Evolutionary conservation across 2,888 invertebrate genomes (phyloP), one percentile per base, ranked within the genome.

Genomic region (Hololepta plana): DNA sequence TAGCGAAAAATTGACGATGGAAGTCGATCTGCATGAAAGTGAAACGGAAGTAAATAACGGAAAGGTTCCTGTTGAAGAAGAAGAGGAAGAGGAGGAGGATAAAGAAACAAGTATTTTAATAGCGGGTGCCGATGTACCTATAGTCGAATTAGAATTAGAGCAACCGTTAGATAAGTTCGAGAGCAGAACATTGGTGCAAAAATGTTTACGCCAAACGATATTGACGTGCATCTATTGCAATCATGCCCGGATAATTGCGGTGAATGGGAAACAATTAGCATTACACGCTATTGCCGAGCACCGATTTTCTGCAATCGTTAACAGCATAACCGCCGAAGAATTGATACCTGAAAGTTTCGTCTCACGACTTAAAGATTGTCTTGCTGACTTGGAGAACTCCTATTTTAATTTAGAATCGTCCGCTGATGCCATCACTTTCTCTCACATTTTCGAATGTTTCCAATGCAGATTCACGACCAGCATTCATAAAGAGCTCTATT

Each of bases 191-290:
- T 59, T 84, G 32, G 46, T 84, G 15, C 75, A 75, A 45, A 71
- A 72, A 35, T 82, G 81, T 51, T 55, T 84, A 26, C 59, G 64
- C 35, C 64, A 69, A 8, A 75, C 80, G 1, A 66, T 71, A 42
- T 57, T 66, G 4, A 60, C 61, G 32, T 87, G 87, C 48, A 67
- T 82, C 29, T 87, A 81, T 49, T 87, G 85, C 45, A 81, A 84
- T 46, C 82, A 85, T 57, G 82, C 80, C 1, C 63, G 80, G 11
- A 75, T 77, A 41, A 81, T 87, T 38, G 77, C 81, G 7, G 81
- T 85, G 0, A 80, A 84, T 50, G 82, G 77, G 26, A 72, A 73
- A 47, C 79, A 81, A 42, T 56, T 87, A 25, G 73, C 74, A 4
- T 51, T 82, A 20, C 85, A 87, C 46, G 67, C 85, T 51, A 68